Conservation (phyloP, 2,888 invertebrate genomes). For the Anaspis maculata region DNA sequence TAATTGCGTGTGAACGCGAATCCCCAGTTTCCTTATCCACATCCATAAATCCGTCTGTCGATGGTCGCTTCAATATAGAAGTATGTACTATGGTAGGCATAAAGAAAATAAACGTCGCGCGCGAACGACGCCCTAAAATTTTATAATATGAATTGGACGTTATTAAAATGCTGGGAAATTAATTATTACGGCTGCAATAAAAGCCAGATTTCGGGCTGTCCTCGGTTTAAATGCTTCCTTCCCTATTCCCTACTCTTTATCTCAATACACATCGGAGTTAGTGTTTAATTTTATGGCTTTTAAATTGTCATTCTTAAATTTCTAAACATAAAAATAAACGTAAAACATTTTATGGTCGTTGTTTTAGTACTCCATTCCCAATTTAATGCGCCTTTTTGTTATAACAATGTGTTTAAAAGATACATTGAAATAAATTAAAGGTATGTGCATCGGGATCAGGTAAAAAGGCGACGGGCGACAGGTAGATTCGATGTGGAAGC, state of each 20-base stretch:
- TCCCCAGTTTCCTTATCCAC: too few species aligned
- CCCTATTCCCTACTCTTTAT: slow-evolving; percentile 19
- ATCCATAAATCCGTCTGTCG: too few species aligned
- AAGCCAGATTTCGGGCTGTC: slow-evolving; percentile 12
- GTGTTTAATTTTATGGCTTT: slow-evolving; percentile 25
- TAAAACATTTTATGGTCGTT: slow-evolving; percentile 26
- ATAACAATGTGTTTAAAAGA: slow-evolving; percentile 23
- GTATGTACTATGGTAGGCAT: too few species aligned
- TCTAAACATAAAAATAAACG: slow-evolving; percentile 27
- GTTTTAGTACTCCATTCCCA: slow-evolving; percentile 22
- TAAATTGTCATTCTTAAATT: slow-evolving; percentile 29
- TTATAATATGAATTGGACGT: slow-evolving; percentile 7
- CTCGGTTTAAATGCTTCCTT: slow-evolving; percentile 11
- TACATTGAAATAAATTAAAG: slow-evolving; percentile 19
- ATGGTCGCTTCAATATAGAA: too few species aligned
- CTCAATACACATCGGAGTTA: slow-evolving; percentile 25
- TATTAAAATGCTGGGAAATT: slow-evolving; percentile 11
- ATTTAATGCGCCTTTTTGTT: slow-evolving; percentile 21
- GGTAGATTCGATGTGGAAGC: too few species aligned
- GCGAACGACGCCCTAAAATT: slow-evolving; percentile 9
- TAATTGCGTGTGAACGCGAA: too few species aligned
- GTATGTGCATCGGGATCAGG: slow-evolving; percentile 12
- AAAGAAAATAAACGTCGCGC: slow-evolving; percentile 9
- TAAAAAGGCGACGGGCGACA: too few species aligned
- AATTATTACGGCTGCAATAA: slow-evolving; percentile 12